Evolutionary conservation across 2,888 invertebrate species (phyloP).

Genomic region (Amphipyra tragopoginis): DNA sequence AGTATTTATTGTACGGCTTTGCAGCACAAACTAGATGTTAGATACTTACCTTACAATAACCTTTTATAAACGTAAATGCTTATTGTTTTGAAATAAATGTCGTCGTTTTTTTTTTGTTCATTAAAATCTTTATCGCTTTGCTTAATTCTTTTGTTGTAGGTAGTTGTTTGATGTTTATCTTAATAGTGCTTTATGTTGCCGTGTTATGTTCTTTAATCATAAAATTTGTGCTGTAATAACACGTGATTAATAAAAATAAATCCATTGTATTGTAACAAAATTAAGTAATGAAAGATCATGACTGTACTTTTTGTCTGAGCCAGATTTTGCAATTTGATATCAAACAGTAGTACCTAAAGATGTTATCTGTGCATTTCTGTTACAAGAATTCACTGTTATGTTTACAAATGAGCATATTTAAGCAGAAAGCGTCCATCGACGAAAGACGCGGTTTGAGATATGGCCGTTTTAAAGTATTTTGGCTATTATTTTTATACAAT

Average conservation of each 20-base stretch:
- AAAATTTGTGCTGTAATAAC: neutral
- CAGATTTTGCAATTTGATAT: no score
- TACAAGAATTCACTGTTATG: neutral
- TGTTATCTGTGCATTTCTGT: neutral
- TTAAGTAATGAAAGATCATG: no score
- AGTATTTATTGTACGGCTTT: neutral
- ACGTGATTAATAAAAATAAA: neutral
- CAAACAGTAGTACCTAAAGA: no score
- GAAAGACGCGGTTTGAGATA: no score
- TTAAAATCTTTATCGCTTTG: conserved; percentile 17
- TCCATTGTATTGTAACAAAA: neutral
- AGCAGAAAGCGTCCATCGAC: no score
- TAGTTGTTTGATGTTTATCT: conserved; percentile 25
- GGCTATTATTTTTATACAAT: no score
- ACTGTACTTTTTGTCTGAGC: no score
- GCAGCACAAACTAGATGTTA: neutral
- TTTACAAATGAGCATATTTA: no score
- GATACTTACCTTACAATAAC: conserved; percentile 3
- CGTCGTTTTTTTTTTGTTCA: conserved; percentile 3
- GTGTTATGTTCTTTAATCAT: neutral
- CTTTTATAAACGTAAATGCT: conserved; percentile 10
- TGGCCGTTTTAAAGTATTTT: no score
- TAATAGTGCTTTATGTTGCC: neutral
- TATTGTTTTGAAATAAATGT: conserved; percentile 28
- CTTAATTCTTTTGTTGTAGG: conserved; percentile 30